Base-by-base conservation (phyloP, 2,888 invertebrate species). In the Rhingia campestris region DNA sequence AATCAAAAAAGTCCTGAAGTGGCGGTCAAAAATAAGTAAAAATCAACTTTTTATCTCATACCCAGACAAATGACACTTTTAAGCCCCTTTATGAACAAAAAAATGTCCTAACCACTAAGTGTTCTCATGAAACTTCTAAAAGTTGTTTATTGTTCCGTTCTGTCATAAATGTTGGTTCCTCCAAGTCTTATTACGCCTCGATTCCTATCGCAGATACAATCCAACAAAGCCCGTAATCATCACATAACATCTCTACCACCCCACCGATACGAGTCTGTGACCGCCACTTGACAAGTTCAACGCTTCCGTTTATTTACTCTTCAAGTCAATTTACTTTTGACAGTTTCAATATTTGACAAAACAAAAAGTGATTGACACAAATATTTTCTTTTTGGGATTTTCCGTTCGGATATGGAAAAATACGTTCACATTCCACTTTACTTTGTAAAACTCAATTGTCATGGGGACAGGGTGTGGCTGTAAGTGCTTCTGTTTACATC, bases 241-340 rank as follows among this genome's bases (percentile, higher is more conserved):
- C 45, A n/a, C 32, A 61, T 9, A 33, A 22, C 49, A n/a, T 4
- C 7, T 12, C 30, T 5, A 32, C 33, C 32, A 37, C 0, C 7
- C 30, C 22, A 6, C 7, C 30, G 12, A n/a, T 4, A 35, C 30
- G 37, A 6, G 35, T 14, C 33, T 43, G 9, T 14, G 9, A 1
- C 37, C 33, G 30, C 9, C 5, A 32, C 41, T 9, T 56, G 76
- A 39, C 63, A 64, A 72, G 70, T 72, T 79, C 72, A 79, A 79
- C 66, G 64, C 33, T 75, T 70, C 45, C 64, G 63, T 81, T 70
- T 75, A 73, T 75, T 75, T 70, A 81, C 69, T 69, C 69, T 80
- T 80, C 75, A 58, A 81, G 64, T 72, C 76, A 41, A 76, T 81
- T 72, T 70, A 66, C 59, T 76, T 81, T 77, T 77, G 81, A 70